Evolutionary conservation across 2,113 vertebrate genomes (phyloP).

Genomic region (Pedetes capensis): DNA sequence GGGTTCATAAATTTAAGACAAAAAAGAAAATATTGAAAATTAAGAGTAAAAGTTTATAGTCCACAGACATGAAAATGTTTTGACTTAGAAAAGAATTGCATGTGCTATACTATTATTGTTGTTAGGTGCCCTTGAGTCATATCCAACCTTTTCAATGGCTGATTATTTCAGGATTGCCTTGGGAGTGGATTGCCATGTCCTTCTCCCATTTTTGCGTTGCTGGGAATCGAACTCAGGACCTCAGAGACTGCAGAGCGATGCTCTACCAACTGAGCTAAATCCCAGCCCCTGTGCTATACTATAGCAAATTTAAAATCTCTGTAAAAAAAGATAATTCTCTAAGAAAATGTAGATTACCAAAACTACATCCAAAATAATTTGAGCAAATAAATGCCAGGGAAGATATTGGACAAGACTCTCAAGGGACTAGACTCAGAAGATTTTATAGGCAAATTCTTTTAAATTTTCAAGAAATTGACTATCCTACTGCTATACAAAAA

Average conservation of each 20-base stretch:
- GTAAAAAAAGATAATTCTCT: conserved; percentile 38
- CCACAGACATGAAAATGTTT: neutral
- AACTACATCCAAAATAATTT: conserved; percentile 34
- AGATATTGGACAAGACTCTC: conserved; percentile 8
- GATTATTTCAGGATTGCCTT: no score
- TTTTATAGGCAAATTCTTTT: conserved; percentile 29
- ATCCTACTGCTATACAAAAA: conserved; percentile 8
- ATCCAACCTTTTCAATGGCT: no score
- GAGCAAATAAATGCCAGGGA: conserved; percentile 5
- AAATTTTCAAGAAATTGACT: conserved; percentile 32
- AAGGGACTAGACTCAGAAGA: neutral
- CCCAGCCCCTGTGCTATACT: neutral
- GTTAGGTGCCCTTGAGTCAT: no score
- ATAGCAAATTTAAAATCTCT: conserved; percentile 6
- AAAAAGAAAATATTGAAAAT: conserved; percentile 33
- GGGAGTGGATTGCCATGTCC: no score
- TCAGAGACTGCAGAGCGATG: no score
- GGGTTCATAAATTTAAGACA: conserved; percentile 5
- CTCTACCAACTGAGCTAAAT: no score
- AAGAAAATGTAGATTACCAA: conserved; percentile 20
- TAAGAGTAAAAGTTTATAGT: neutral
- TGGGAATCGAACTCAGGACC: no score
- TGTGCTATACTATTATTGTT: neutral
- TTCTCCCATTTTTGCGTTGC: no score
- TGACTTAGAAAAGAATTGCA: neutral